Evolutionary conservation across 2,888 invertebrate genomes (phyloP), one percentile per base, ranked within the genome.

Genomic region (Drosophila pseudotakahashii): DNA sequence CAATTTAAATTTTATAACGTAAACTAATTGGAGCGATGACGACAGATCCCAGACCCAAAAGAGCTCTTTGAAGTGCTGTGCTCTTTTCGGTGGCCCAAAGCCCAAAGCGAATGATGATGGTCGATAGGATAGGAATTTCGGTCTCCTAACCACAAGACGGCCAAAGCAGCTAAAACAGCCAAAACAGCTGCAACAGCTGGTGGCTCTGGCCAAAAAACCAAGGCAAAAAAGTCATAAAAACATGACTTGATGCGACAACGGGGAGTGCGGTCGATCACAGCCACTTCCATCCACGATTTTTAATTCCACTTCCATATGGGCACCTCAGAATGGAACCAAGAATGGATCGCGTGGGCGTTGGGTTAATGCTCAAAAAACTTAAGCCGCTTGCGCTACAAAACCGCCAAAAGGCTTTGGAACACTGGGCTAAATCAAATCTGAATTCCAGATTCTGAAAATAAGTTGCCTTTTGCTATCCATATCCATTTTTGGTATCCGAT

Each of bases 1-100:
- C 77, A 82, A 76, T 88, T 81, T 71, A 55, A 72, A 76, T 79
- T 53, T 76, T 48, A 73, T 51, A 60, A 75, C 87, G 44, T 69
- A 73, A 82, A 79, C 81, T 82, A 82, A 82, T 82, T 82, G 89
- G 81, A 75, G 83, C 81, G 44, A 61, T 53, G 34, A 67, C 72
- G 69, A 53, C 57, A 53, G 52, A 63, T 26, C 6, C 26, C 11
- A 11, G 11, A 34, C 11, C 13, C 52, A 44, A 50, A 30, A 48
- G 13, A 76, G 66, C 36, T 83, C 82, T 88, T 81, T 81, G 79
- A 81, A 69, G 88, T 79, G 74, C 30, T 23, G 88, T 79, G 74
- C 30, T 23, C 41, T 23, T 34, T 41, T 9, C 14, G 23, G 44
- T 45, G 30, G 59, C 54, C 58, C 39, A 32, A 14, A 45, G 59